A percentile compares a stretch with the other conserved stretches of the same genome.
Conservation (phyloP, 2,797 vertebrate species). For the Taeniopygia guttata region DNA sequence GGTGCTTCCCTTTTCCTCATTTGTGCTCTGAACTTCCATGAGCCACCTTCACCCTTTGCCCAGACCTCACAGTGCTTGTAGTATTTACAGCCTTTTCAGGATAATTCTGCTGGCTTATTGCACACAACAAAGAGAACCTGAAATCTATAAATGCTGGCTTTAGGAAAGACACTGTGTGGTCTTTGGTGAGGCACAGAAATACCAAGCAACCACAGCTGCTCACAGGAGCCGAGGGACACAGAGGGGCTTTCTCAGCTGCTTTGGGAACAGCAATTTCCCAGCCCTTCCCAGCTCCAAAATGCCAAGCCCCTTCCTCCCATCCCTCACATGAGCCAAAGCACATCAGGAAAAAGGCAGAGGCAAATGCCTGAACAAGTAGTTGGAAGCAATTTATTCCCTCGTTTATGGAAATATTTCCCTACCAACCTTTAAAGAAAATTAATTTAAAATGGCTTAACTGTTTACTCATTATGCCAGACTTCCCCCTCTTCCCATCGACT, state of each 20-base stretch:
- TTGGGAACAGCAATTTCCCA: neutral
- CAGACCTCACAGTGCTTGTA: conserved; percentile 13
- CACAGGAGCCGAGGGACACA: neutral
- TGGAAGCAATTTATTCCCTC: conserved; percentile 5
- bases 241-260: neutral
- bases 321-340: neutral
- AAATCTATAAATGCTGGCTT: neutral
- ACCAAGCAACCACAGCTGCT: neutral
- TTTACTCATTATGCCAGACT: neutral
- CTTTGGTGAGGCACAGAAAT: neutral
- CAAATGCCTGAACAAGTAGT: neutral
- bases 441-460: conserved; percentile 27
- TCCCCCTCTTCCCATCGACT: neutral
- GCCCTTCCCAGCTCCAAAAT: neutral
- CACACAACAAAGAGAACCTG: neutral
- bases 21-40: conserved; percentile 37
- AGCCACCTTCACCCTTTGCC: neutral
- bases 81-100: conserved; percentile 46
- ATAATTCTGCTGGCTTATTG: conserved; percentile 43
- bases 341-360: neutral
- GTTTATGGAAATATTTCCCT: neutral
- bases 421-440: conserved; percentile 13
- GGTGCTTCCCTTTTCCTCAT: neutral
- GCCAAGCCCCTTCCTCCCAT: neutral
- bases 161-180: neutral